These are phyloP conservation scores for Cichladusa arquata DNA, from an alignment of 2,113 vertebrate species.

Conservation along the genomic window DNA sequence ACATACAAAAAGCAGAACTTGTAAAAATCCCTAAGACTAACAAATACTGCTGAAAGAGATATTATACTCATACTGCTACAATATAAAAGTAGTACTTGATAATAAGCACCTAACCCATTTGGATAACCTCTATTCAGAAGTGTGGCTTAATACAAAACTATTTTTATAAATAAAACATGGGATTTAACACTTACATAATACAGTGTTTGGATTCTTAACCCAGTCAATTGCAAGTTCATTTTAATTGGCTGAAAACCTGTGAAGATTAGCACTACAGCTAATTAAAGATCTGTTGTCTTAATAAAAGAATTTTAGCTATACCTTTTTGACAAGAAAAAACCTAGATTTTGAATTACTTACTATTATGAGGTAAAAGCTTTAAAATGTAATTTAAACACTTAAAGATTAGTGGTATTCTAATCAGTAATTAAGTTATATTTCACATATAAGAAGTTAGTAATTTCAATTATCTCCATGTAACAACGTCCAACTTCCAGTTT, in stretches of 20 bases:
- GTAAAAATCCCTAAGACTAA: background rate
- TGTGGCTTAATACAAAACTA: background rate
- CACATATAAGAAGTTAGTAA: background rate
- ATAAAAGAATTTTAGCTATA: background rate
- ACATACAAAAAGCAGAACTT: conserved; percentile 16
- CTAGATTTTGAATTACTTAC: background rate
- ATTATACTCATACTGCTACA: background rate
- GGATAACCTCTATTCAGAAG: background rate
- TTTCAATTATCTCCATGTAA: background rate
- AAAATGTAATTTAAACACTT: background rate
- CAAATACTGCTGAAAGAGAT: background rate
- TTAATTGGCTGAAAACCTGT: background rate
- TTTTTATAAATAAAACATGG: background rate
- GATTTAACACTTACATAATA: background rate
- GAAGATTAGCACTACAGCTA: background rate
- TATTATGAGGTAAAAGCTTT: background rate
- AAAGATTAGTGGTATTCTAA: background rate
- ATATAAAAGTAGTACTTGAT: background rate
- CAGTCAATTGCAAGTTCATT: background rate
- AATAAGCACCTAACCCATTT: background rate
- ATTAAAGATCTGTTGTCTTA: background rate
- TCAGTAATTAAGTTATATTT: background rate
- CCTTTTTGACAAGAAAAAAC: background rate
- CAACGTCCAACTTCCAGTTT: background rate
- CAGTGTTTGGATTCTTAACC: background rate